Conservation (phyloP, 2,888 invertebrate genomes). For the Bombylius discolor region DNA sequence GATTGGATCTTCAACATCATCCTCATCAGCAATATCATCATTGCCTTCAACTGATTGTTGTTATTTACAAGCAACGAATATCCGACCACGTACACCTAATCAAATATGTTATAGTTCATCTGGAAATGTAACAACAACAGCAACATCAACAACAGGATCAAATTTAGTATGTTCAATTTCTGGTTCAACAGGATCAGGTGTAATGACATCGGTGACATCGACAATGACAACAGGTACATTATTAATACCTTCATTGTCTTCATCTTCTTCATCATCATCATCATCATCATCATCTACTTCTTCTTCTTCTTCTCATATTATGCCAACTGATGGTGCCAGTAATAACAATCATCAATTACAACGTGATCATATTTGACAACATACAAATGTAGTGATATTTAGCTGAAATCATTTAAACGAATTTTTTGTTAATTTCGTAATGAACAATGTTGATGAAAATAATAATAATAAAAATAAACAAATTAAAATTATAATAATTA, state of each 20-base stretch:
- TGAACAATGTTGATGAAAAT: constrained; percentile 4
- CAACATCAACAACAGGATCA: neutral
- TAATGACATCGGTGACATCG: too few relatives aligned
- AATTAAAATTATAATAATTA: too few relatives aligned
- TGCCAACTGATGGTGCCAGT: constrained; percentile 3
- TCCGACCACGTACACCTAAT: constrained; percentile 8
- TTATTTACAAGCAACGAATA: constrained; percentile 16
- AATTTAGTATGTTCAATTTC: neutral
- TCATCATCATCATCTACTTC: too few relatives aligned
- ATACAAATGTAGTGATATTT: constrained; percentile 10
- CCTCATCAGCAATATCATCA: constrained; percentile 4
- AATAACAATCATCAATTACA: constrained; percentile 7
- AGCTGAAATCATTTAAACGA: constrained; percentile 11
- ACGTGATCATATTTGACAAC: constrained; percentile 10
- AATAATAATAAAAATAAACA: neutral
- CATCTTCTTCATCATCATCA: too few relatives aligned
- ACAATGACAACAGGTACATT: too few relatives aligned
- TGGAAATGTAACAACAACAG: neutral
- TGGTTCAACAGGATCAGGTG: neutral
- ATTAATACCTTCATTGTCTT: too few relatives aligned
- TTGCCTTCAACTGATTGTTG: constrained; percentile 18
- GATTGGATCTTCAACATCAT: constrained; percentile 5
- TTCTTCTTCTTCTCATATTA: too few relatives aligned
- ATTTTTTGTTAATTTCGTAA: constrained; percentile 7
- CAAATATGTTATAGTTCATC: neutral